These are phyloP conservation scores for Sylvia borin DNA, from an alignment of 2,797 vertebrate species.

Conservation along the genomic window DNA sequence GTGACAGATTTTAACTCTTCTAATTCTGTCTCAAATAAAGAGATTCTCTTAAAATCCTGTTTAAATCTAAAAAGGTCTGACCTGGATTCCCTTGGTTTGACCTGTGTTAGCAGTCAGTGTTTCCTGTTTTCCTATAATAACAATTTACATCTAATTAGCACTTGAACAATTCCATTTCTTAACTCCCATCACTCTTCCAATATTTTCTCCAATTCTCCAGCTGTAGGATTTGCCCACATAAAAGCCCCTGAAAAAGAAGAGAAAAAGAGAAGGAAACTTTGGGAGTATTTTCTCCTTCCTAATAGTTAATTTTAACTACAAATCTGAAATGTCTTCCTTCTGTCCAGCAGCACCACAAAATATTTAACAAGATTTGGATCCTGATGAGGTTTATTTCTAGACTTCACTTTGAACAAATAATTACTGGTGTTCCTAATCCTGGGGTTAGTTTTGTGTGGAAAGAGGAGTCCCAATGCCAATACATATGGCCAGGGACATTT, in stretches of 20 bases:
- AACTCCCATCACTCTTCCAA: not conserved
- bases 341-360: constrained; percentile 2
- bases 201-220: not conserved
- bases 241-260: not conserved
- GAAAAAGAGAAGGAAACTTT: not conserved
- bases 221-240: not conserved
- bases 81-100: not conserved
- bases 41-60: not conserved
- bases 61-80: not conserved
- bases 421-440: constrained; percentile 28
- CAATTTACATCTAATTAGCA: not conserved
- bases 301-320: not conserved
- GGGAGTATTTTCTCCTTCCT: not conserved
- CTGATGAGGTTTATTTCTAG: constrained; percentile 36
- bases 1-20: not conserved
- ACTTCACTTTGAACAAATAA: constrained; percentile 35
- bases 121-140: not conserved
- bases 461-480: constrained; percentile 55
- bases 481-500: constrained; percentile 65
- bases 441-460: constrained; percentile 50
- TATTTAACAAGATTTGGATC: constrained; percentile 43
- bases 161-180: not conserved
- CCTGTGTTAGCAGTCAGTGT: not conserved
- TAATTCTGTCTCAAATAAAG: not conserved
- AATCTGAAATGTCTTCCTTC: not conserved